Evolutionary conservation across 1,140 invertebrate species (phyloP), one percentile per base, ranked within the genome.

Genomic region (Mylabris phalerata): DNA sequence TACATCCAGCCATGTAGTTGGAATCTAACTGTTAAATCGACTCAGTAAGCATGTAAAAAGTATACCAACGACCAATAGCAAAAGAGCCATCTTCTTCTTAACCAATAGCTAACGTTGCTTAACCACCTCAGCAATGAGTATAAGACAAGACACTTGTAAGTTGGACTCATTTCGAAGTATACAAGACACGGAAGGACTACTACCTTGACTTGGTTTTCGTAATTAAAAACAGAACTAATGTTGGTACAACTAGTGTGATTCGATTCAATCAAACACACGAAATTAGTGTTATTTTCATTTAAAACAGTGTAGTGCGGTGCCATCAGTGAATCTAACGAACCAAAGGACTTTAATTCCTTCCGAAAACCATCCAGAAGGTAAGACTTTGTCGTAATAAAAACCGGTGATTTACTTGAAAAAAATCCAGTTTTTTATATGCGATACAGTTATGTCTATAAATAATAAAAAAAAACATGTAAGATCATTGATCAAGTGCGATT

Each of bases 111-210:
- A 66, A 59, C 58, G 41, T 58, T 57, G 59, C 60, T 59, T 57
- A 62, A 64, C 64, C 57, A 57, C 50, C 61, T 47, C 32, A 48
- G 55, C 58, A 46, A 59, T 39, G 48, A 57, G 55, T 69, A 69
- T 69, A 69, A 69, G 67, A 69, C 60, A 60, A 61, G 57, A 62
- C 67, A 67, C 67, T 65, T 69, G 67, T 61, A 58, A 48, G 46
- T 57, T 65, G 63, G 50, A 62, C 63, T 66, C 67, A 69, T 67
- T 67, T 65, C 57, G 62, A 19, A 19, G 19, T 48, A 51, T 54
- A 50, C 45, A 63, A 63, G 61, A 61, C 51, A 40, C 51, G 45
- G 46, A 52, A 50, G 49, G 57, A 27, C 57, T 45, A 48, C 38
- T 26, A 26, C 0, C 10, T 5, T 2, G 3, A 48, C 24, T 55